Percentiles rank a stretch among this genome's conserved stretches.
Evolutionary conservation across 2,888 invertebrate species (phyloP).

Genomic region (Sympetrum striolatum): DNA sequence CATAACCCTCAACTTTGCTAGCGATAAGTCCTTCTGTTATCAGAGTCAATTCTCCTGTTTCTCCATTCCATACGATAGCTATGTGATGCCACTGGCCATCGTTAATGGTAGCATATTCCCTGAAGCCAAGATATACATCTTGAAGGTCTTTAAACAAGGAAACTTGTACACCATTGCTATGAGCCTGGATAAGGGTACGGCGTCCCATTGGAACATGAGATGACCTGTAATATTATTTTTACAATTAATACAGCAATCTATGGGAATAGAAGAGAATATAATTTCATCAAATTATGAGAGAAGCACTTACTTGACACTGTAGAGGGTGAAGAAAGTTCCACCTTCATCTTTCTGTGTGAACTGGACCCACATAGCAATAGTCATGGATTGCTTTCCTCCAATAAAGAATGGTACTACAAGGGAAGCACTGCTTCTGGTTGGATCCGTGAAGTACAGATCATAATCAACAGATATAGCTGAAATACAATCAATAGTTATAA

Average conservation of each 20-base stretch:
- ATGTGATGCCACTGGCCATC: conserved; percentile 98
- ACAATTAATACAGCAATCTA: not conserved
- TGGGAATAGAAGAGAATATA: not conserved
- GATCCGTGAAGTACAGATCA: conserved; percentile 93
- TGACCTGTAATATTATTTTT: conserved; percentile 63
- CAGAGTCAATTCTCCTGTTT: conserved; percentile 82
- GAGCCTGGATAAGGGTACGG: conserved; percentile 86
- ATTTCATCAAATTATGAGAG: not conserved
- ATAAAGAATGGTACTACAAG: conserved; percentile 91
- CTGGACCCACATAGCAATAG: conserved; percentile 96
- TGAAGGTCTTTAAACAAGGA: conserved; percentile 87
- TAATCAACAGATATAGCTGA: conserved; percentile 97
- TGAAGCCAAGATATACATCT: conserved; percentile 88
- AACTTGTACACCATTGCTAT: conserved; percentile 91
- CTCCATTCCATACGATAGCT: conserved; percentile 93
- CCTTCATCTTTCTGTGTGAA: conserved; percentile 90
- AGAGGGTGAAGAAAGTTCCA: conserved; percentile 92
- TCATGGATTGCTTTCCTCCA: conserved; percentile 77
- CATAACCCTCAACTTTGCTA: conserved; percentile 89
- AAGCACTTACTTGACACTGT: conserved; percentile 77
- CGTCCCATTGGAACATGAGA: conserved; percentile 79
- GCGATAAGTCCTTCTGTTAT: conserved; percentile 96
- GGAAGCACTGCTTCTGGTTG: conserved; percentile 87
- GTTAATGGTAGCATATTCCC: conserved; percentile 91
- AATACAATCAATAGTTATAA: conserved; percentile 54